Evolutionary conservation across 2,888 invertebrate species (phyloP).

Genomic region (Sesia bembeciformis): DNA sequence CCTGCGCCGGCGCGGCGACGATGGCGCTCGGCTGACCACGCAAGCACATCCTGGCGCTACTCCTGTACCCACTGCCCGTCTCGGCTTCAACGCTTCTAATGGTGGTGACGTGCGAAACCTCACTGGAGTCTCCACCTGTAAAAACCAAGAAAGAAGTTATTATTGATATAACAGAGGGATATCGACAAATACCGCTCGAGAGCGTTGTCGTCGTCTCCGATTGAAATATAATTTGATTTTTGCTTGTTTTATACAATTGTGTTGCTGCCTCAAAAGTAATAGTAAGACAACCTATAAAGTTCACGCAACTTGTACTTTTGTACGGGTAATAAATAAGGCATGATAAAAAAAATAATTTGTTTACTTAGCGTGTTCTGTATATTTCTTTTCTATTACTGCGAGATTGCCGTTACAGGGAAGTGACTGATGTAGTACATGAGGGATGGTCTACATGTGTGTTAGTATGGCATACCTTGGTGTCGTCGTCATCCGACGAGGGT

Average conservation of each 20-base stretch:
- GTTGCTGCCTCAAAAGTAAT: too few species aligned
- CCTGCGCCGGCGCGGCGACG: constrained; percentile 61
- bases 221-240: too few species aligned
- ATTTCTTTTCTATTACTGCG: constrained; percentile 7
- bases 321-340: too few species aligned
- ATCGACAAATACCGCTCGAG: too few species aligned
- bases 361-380: constrained; percentile 23
- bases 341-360: too few species aligned
- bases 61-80: constrained; percentile 61
- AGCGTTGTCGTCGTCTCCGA: too few species aligned
- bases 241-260: too few species aligned
- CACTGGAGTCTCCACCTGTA: constrained; percentile 84
- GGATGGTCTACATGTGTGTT: constrained; percentile 5
- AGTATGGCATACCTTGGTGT: constrained; percentile 44
- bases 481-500: constrained; percentile 47
- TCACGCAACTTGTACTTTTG: too few species aligned
- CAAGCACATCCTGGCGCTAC: constrained; percentile 62
- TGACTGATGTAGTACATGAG: too few species aligned
- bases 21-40: constrained; percentile 8
- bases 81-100: constrained; percentile 88
- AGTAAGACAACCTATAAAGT: too few species aligned
- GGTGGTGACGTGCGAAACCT: constrained; percentile 94
- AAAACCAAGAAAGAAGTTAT: constrained; percentile 2
- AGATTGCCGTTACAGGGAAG: too few species aligned
- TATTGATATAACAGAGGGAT: too few species aligned